phyloP scores from a whole-genome alignment of 2,888 invertebrate genomes.

The Oeneis ivallda region DNA sequence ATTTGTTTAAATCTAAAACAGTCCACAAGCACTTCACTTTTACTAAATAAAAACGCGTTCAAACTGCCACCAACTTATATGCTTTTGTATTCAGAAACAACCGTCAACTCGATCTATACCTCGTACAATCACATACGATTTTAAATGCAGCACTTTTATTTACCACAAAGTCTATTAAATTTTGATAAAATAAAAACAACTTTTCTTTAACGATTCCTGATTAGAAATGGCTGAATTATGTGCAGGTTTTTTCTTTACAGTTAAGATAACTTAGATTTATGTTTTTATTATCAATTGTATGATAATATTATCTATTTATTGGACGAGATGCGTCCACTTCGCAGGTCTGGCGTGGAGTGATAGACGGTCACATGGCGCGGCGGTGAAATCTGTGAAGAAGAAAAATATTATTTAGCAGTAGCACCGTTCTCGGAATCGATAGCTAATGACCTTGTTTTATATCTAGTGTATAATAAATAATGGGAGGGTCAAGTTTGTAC shows the following conservation, averaged over 20 bases:
- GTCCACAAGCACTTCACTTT: background rate
- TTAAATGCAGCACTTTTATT: background rate
- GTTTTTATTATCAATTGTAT: background rate
- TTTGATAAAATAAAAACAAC: background rate
- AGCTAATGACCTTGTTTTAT: slow-evolving; percentile 31
- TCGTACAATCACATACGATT: background rate
- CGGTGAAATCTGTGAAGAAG: slow-evolving; percentile 69
- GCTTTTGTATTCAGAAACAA: background rate
- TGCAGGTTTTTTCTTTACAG: slow-evolving; percentile 2
- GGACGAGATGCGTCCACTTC: slow-evolving; percentile 32
- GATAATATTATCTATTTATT: slow-evolving; percentile 5
- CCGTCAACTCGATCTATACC: background rate
- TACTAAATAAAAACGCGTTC: background rate
- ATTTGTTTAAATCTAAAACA: background rate
- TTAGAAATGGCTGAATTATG: slow-evolving; percentile 9
- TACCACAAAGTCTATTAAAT: background rate
- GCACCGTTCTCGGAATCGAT: slow-evolving; percentile 41
- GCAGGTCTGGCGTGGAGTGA: slow-evolving; percentile 59
- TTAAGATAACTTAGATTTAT: background rate
- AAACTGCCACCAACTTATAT: no score
- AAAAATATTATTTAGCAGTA: slow-evolving; percentile 45
- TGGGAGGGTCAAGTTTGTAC: slow-evolving; percentile 13
- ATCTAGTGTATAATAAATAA: background rate
- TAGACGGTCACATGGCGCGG: slow-evolving; percentile 69
- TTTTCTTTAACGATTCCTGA: slow-evolving; percentile 15